Base-by-base conservation (phyloP, 1,140 invertebrate genomes). In the Philaenus spumarius region DNA sequence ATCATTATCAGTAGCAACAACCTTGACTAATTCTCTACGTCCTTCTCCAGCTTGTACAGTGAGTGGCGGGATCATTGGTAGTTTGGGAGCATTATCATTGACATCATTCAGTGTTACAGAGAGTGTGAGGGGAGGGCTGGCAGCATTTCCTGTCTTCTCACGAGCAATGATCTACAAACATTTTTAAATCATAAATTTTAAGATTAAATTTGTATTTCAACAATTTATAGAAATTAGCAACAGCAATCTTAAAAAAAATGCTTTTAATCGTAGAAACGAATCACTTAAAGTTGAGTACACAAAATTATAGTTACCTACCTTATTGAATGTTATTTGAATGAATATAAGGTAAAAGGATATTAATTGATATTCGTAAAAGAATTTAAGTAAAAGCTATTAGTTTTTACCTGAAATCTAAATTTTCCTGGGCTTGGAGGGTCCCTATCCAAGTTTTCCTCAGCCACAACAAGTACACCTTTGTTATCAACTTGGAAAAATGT, bases 361-460 rank as follows among this genome's bases (percentile, higher is more conserved):
- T n/a, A n/a, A n/a, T n/a, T n/a, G n/a, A n/a, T n/a, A n/a, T n/a
- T n/a, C n/a, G n/a, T n/a, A n/a, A n/a, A n/a, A n/a, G n/a, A n/a
- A n/a, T n/a, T n/a, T n/a, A n/a, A n/a, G n/a, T n/a, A n/a, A n/a
- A n/a, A n/a, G 14, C 24, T 26, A 22, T n/a, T n/a, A 30, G n/a
- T n/a, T 53, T 51, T 60, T 66, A 84, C 82, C 71, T 88, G 85
- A 69, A 94, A 93, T 62, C 85, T 83, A 65, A 90, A 90, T 66
- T 83, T 83, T 45, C 86, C 86, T 1, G 86, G 86, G 70, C 86
- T 91, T 0, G 92, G 92, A 4, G 89, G 86, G 75, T 95, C 92
- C 51, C 91, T 77, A 68, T 95, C 92, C 40, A 95, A 72, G 69
- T 86, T 84, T 62, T 90, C 85, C 68, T 90, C 86, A 64, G 86